A percentile compares a stretch with the other conserved stretches of the same genome.
Conservation (phyloP, 1,140 invertebrate species). For the Drosophila mojavensis region DNA sequence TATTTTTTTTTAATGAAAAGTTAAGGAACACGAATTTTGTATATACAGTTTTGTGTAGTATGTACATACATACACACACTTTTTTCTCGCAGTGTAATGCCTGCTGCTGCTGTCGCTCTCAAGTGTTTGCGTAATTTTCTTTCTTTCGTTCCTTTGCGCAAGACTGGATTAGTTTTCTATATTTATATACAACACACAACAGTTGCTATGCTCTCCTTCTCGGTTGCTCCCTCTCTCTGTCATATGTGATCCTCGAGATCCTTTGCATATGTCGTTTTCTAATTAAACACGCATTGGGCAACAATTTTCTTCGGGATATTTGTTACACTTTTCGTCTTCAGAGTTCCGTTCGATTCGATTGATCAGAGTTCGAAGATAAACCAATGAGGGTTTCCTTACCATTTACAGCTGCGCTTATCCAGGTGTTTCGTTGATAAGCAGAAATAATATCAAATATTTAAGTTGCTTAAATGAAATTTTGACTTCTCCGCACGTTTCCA, state of each 20-base stretch:
- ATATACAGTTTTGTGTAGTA: too few species aligned
- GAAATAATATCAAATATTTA: conserved; percentile 27
- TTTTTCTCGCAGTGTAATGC: conserved; percentile 13
- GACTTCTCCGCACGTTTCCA: conserved; percentile 4
- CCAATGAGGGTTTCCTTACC: conserved; percentile 9
- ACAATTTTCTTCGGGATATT: conserved; percentile 35
- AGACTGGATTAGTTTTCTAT: conserved; percentile 64
- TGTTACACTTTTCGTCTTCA: conserved; percentile 57
- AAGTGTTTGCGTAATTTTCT: conserved; percentile 71
- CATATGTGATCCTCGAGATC: conserved; percentile 14
- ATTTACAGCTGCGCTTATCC: conserved; percentile 15
- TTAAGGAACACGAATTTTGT: too few species aligned
- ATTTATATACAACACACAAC: conserved; percentile 55
- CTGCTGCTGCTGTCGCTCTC: conserved; percentile 49
- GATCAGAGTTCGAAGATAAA: conserved; percentile 26
- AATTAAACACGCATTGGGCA: conserved; percentile 59
- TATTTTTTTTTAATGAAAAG: too few species aligned
- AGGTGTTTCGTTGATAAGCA: conserved; percentile 12
- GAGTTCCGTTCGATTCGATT: conserved; percentile 18
- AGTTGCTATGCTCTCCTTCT: conserved; percentile 23
- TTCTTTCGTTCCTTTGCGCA: conserved; percentile 36
- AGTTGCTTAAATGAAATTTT: not conserved
- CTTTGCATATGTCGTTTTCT: conserved; percentile 74
- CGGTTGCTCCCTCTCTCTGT: not conserved
- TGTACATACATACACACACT: too few species aligned